A percentile compares a stretch with the other conserved stretches of the same genome.
Evolutionary conservation across 92 coral and sea anemone genomes (phyloP).

Genomic region (Actinernus sp.): DNA sequence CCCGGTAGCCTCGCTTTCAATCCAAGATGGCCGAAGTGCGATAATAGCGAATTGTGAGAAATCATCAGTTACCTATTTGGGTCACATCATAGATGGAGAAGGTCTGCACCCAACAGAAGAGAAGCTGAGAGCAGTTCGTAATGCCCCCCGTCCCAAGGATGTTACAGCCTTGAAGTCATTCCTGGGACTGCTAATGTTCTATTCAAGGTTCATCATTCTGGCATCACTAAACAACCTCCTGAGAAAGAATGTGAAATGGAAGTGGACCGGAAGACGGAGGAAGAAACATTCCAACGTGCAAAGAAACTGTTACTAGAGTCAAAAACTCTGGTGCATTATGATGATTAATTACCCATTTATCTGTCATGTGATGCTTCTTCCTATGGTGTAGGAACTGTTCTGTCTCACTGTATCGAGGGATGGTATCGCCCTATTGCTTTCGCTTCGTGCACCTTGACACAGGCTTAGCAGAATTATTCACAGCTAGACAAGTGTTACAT

Average conservation of each 20-base stretch:
- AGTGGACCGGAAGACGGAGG: slow-evolving; percentile 32
- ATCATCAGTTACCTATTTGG: no score
- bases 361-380: slow-evolving; percentile 65
- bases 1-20: no score
- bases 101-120: slow-evolving; percentile 57
- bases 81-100: slow-evolving; percentile 48
- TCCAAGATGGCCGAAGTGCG: no score
- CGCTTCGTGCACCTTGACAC: slow-evolving; percentile 37
- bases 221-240: slow-evolving; percentile 36
- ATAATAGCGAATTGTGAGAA: no score
- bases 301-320: slow-evolving; percentile 37
- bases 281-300: slow-evolving; percentile 26
- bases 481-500: no score
- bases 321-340: slow-evolving; percentile 32
- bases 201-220: slow-evolving; percentile 38
- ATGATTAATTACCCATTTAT: slow-evolving; percentile 19
- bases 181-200: slow-evolving; percentile 53
- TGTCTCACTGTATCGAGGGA: slow-evolving; percentile 38
- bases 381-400: slow-evolving; percentile 47
- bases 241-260: slow-evolving; percentile 29
- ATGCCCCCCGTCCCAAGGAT: slow-evolving; percentile 49
- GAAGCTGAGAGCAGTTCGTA: slow-evolving; percentile 36
- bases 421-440: slow-evolving; percentile 48
- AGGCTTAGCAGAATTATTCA: slow-evolving; percentile 12
- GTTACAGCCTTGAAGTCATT: slow-evolving; percentile 44